These are phyloP conservation scores for Diachasmimorpha longicaudata DNA, from an alignment of 1,140 invertebrate genomes.

Conservation along the genomic window DNA sequence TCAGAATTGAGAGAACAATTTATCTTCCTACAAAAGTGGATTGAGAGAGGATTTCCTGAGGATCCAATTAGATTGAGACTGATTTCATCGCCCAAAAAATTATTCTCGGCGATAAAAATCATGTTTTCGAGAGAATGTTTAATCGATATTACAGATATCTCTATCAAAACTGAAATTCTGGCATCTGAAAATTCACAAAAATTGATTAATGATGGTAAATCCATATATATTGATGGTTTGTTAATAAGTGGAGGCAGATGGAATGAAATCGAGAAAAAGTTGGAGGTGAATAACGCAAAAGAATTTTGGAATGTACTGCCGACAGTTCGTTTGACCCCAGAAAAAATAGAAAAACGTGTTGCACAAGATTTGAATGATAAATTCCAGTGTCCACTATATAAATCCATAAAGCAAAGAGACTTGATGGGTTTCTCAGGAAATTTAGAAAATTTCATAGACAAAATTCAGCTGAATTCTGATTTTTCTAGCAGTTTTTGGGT, in stretches of 20 bases:
- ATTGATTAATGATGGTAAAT: neutral
- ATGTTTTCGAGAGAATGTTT: neutral
- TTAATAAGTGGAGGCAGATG: neutral
- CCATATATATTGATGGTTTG: neutral
- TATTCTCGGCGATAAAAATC: neutral
- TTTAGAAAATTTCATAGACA: neutral
- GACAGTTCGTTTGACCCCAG: neutral
- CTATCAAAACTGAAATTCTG: neutral
- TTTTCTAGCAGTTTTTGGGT: neutral
- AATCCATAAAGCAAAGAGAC: neutral
- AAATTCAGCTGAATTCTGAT: neutral
- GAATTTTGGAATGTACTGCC: neutral
- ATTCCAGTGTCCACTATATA: neutral
- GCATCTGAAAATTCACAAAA: neutral
- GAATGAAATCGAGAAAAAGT: neutral
- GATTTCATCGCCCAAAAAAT: neutral
- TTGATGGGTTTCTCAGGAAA: neutral
- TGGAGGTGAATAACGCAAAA: neutral
- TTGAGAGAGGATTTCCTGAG: neutral
- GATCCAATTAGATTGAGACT: neutral
- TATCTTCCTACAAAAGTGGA: neutral
- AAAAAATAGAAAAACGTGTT: neutral
- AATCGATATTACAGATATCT: neutral
- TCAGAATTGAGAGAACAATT: slow-evolving; percentile 65
- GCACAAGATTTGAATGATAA: neutral